phyloP scores from a whole-genome alignment of 2,113 vertebrate species.

The Zapus hudsonius region DNA sequence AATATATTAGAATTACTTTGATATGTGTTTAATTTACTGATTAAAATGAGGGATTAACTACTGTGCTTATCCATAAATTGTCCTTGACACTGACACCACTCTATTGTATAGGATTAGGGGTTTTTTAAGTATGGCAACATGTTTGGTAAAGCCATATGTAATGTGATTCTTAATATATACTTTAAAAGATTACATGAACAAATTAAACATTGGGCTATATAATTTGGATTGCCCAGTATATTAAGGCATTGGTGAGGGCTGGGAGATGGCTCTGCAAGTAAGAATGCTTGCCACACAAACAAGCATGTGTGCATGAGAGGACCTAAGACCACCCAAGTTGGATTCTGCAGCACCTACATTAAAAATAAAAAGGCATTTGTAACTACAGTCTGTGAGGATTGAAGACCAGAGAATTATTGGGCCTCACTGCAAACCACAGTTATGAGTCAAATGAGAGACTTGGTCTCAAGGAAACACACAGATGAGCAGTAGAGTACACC shows the following conservation, averaged over 20 bases:
- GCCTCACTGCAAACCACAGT: no score
- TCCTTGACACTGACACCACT: background rate
- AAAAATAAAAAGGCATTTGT: no score
- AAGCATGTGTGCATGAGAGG: no score
- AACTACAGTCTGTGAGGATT: no score
- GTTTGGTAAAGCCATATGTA: conserved; percentile 40
- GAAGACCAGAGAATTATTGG: no score
- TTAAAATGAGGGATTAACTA: background rate
- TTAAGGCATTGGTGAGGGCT: background rate
- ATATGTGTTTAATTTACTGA: background rate
- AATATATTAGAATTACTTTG: conserved; percentile 45
- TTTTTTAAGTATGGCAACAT: background rate
- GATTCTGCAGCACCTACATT: no score
- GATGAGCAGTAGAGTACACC: no score
- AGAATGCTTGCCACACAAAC: no score
- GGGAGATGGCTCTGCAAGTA: no score
- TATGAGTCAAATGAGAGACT: no score
- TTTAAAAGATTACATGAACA: background rate
- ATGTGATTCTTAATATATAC: conserved; percentile 1
- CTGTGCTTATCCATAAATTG: conserved; percentile 12
- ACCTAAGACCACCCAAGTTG: no score
- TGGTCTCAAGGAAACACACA: no score
- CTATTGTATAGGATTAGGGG: conserved; percentile 14
- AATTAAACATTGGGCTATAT: conserved; percentile 24
- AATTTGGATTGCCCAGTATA: background rate